Conservation (phyloP, 2,113 vertebrate species). For the Zapornia atra region DNA sequence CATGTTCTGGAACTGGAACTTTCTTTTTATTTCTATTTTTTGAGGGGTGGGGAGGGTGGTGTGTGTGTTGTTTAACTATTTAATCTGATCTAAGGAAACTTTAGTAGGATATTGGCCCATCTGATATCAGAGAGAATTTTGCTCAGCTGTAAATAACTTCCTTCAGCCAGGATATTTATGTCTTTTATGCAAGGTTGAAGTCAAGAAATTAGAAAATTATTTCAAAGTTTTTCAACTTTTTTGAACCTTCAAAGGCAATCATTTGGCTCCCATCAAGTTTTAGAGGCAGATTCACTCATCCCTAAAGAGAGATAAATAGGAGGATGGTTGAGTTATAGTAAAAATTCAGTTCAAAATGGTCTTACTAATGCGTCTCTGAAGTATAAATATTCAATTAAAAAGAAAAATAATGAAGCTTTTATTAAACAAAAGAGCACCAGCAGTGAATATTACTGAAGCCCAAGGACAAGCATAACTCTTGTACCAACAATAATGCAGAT, state of each 20-base stretch:
- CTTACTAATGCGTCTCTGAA: slow-evolving; percentile 29
- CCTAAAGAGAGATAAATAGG: neutral
- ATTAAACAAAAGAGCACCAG: slow-evolving; percentile 52
- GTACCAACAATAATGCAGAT: slow-evolving; percentile 13
- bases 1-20: neutral
- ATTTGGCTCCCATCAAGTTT: neutral
- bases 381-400: slow-evolving; percentile 59
- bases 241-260: neutral
- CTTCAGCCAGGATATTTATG: neutral
- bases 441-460: neutral
- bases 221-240: neutral
- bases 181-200: neutral
- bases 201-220: neutral
- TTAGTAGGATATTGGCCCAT: neutral
- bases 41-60: no score
- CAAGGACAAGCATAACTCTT: slow-evolving; percentile 16
- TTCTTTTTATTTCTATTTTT: neutral
- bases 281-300: neutral
- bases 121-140: neutral
- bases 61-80: no score
- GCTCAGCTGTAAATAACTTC: neutral
- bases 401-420: slow-evolving; percentile 64
- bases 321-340: neutral
- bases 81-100: neutral
- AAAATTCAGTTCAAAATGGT: slow-evolving; percentile 20